phyloP scores from a whole-genome alignment of 2,888 invertebrate genomes.

The Plagiodera versicolora region DNA sequence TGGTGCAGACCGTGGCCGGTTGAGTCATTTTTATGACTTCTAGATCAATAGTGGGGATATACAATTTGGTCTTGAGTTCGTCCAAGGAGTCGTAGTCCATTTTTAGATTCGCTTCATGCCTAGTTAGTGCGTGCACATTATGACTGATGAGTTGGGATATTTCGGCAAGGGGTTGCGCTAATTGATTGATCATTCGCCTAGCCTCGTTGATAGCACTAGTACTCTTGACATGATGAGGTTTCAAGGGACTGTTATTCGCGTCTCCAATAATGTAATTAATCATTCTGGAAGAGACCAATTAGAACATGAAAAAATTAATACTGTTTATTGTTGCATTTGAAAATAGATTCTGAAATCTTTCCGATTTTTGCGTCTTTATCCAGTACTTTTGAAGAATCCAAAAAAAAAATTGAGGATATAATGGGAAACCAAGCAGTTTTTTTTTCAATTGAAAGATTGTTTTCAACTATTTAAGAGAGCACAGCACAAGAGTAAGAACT shows the following conservation, averaged over 20 bases:
- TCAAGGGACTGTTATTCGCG: constrained; percentile 30
- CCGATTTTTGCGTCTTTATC: no score
- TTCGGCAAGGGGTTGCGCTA: constrained; percentile 48
- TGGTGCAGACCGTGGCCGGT: constrained; percentile 46
- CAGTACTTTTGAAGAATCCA: no score
- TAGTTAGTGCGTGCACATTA: constrained; percentile 43
- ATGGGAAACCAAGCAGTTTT: no score
- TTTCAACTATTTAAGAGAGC: no score
- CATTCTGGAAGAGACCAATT: constrained; percentile 34
- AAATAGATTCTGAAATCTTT: no score
- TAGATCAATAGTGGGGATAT: constrained; percentile 43
- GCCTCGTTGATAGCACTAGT: constrained; percentile 49
- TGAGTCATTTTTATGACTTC: constrained; percentile 39
- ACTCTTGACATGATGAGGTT: constrained; percentile 45
- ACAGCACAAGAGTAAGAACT: no score
- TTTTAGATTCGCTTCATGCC: constrained; percentile 35
- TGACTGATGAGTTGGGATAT: constrained; percentile 47
- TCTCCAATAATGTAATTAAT: constrained; percentile 43
- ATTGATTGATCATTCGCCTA: constrained; percentile 44
- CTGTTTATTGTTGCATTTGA: no score
- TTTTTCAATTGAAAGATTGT: no score
- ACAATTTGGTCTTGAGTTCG: constrained; percentile 42
- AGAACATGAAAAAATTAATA: not conserved
- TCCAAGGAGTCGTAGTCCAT: constrained; percentile 36
- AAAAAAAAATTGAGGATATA: no score